Evolutionary conservation across 2,888 invertebrate genomes (phyloP).

Genomic region (Micoletzkya japonica): DNA sequence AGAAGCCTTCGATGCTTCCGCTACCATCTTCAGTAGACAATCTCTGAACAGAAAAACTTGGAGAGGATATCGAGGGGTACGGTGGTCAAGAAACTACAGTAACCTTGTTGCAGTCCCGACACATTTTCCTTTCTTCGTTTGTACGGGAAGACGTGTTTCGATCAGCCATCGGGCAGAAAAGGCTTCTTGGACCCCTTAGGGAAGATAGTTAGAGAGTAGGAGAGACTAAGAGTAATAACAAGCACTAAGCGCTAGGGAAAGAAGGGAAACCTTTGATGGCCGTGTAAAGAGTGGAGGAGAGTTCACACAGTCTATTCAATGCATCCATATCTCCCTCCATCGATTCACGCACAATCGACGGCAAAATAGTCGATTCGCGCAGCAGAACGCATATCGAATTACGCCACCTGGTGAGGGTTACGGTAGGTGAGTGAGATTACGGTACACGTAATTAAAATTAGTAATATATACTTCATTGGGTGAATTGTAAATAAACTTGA

Average conservation of each 20-base stretch:
- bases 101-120: constrained; percentile 25
- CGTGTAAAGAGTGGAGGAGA: not conserved
- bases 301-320: not conserved
- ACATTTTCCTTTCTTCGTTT: constrained; percentile 27
- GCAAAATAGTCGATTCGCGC: not conserved
- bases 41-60: constrained; percentile 1
- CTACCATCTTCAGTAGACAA: constrained; percentile 24
- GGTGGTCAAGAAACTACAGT: not conserved
- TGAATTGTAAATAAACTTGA: too few relatives aligned
- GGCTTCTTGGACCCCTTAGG: constrained; percentile 19
- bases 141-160: constrained; percentile 23
- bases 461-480: too few relatives aligned
- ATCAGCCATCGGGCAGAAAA: constrained; percentile 27
- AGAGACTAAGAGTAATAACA: not conserved
- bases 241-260: not conserved
- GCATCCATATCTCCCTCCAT: not conserved
- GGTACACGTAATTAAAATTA: not conserved
- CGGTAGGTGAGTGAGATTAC: too few relatives aligned
- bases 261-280: constrained; percentile 10
- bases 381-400: constrained; percentile 13
- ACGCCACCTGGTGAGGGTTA: constrained; percentile 24
- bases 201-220: not conserved
- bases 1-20: not conserved
- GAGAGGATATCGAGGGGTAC: not conserved
- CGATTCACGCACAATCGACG: not conserved